Conservation (phyloP, 2,888 invertebrate genomes). For the Diplolepis rosae region DNA sequence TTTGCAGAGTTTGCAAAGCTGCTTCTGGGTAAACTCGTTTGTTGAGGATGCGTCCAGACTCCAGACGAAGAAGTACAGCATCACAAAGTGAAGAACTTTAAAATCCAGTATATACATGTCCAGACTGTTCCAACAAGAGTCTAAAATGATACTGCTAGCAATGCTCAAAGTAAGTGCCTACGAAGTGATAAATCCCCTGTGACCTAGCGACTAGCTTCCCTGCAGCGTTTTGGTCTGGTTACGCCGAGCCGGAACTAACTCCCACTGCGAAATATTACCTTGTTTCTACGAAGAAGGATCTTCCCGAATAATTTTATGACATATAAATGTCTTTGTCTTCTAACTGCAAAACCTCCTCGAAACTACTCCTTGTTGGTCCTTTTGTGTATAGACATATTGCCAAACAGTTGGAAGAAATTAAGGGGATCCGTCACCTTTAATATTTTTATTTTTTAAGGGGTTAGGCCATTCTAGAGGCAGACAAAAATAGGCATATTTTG, state of each 20-base stretch:
- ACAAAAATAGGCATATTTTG: no score
- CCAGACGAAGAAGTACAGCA: conserved; percentile 1
- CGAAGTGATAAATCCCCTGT: conserved; percentile 65
- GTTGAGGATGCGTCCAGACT: not conserved
- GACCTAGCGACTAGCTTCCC: conserved; percentile 55
- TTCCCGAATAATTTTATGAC: conserved; percentile 64
- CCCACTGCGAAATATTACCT: conserved; percentile 63
- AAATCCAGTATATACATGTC: conserved; percentile 13
- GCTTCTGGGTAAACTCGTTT: not conserved
- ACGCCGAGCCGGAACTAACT: conserved; percentile 46
- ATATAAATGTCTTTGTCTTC: conserved; percentile 51
- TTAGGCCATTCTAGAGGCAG: no score
- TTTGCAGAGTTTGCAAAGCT: not conserved
- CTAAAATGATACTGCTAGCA: conserved; percentile 46
- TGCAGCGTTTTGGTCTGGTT: conserved; percentile 59
- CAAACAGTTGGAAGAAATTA: not conserved
- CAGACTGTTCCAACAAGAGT: conserved; percentile 32
- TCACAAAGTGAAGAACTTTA: conserved; percentile 15
- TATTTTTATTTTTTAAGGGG: no score
- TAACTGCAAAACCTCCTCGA: conserved; percentile 32
- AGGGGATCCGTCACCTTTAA: no score
- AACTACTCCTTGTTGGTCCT: conserved; percentile 30
- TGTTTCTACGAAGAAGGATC: conserved; percentile 59
- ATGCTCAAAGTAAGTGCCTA: conserved; percentile 51
- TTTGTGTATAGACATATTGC: not conserved